Evolutionary conservation across 2,113 vertebrate species (phyloP).

Genomic region (mouse (Mus musculus)): DNA sequence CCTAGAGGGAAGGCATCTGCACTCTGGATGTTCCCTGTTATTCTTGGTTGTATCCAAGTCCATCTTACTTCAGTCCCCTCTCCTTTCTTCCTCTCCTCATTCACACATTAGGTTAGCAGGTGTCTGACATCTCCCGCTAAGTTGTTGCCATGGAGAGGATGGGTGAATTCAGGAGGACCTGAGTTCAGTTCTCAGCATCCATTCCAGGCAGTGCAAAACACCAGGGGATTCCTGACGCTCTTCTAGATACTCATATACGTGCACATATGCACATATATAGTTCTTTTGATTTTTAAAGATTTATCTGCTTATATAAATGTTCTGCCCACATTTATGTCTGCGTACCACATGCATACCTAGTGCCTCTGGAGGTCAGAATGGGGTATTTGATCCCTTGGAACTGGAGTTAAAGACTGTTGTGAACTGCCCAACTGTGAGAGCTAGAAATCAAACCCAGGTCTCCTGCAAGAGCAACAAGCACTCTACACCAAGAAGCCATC

Average conservation of each 20-base stretch:
- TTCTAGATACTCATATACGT: too few relatives aligned
- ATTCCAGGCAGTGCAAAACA: not conserved
- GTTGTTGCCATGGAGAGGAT: not conserved
- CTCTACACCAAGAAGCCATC: not conserved
- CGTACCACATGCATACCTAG: not conserved
- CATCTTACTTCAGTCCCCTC: not conserved
- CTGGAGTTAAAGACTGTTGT: not conserved
- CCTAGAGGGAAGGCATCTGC: not conserved
- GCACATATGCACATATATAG: not conserved
- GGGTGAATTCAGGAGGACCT: not conserved
- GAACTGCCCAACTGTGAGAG: not conserved
- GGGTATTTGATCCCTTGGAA: too few relatives aligned
- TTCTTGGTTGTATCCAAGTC: not conserved
- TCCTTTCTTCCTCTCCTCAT: not conserved
- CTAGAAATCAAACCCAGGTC: not conserved
- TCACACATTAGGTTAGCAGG: not conserved
- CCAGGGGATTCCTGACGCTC: not conserved
- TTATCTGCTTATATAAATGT: not conserved
- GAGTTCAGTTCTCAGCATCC: not conserved
- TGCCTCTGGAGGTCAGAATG: not conserved
- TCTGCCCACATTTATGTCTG: not conserved
- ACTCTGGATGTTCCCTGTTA: not conserved
- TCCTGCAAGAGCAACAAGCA: not conserved
- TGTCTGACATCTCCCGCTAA: conserved; percentile 14
- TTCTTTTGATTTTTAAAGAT: not conserved